Evolutionary conservation across 2,797 vertebrate species (phyloP), one percentile per base, ranked within the genome.

Genomic region (Ara ararauna): DNA sequence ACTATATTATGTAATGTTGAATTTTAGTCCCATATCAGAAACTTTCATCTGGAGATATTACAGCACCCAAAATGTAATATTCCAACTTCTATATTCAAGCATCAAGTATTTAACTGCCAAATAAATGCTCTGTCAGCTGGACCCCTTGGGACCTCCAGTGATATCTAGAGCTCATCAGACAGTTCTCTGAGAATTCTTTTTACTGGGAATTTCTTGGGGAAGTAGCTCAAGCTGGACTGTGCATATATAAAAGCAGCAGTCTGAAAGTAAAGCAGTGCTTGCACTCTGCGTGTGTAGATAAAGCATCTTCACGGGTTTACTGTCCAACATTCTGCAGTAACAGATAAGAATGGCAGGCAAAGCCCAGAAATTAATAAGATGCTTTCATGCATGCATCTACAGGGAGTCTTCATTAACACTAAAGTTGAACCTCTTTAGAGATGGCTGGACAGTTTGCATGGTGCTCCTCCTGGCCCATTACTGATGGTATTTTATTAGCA

Each of bases 11-110:
- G 7, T 90, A 95, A 47, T 70, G 94, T 34, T 36, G 32, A 90
- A 76, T 92, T 97, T 94, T 76, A 84, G 84, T 90, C 76, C 85
- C 74, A 88, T 73, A 80, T 60, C 22, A 86, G 32, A 90, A 47
- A 84, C 95, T 85, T 94, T 94, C 56, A 79, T 66, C 90, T 86
- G 64, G 83, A 89, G 67, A 84, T 90, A 96, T 91, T 51, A 92
- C 20, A 90, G 38, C 45, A 54, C 54, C 47, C 65, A 92, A 93
- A 96, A 93, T 66, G 24, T 64, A 94, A 94, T 96, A 94, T 84
- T 78, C 51, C 65, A 94, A 67, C 77, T 95, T 91, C 74, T 73
- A 12, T 71, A 85, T 95, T 97, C 70, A 92, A 78, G 76, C 5
- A 4, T 74, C 65, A 45, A 76, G 64, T 78, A 94, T 91, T 96